Conservation (phyloP, 2,113 vertebrate genomes). For the Silurus meridionalis region DNA sequence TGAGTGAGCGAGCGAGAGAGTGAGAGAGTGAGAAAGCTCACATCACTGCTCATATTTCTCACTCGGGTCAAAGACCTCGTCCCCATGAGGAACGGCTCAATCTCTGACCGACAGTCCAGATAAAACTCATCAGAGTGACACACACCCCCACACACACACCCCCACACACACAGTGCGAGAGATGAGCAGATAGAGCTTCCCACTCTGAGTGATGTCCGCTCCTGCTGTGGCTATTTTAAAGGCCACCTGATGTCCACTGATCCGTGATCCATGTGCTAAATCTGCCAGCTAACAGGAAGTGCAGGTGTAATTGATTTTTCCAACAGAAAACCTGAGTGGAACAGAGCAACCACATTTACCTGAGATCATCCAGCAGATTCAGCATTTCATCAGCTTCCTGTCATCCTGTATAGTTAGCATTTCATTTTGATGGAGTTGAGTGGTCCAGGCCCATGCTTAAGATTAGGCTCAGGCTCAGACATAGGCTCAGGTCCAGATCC, state of each 20-base stretch:
- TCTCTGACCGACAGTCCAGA: constrained; percentile 49
- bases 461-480: too few relatives aligned
- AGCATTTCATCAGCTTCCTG: neutral
- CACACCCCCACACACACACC: constrained; percentile 63
- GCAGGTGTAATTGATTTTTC: constrained; percentile 21
- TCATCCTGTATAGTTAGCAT: neutral
- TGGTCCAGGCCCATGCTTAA: neutral
- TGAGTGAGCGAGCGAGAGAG: constrained; percentile 55
- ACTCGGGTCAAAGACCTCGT: constrained; percentile 61
- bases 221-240: constrained; percentile 17
- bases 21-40: constrained; percentile 51
- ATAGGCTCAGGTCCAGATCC: too few relatives aligned
- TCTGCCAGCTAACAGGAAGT: constrained; percentile 14
- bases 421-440: neutral
- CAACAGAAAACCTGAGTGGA: neutral
- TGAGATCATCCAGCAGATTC: neutral
- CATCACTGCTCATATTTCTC: constrained; percentile 43
- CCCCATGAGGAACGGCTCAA: constrained; percentile 48
- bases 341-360: neutral
- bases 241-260: constrained; percentile 20
- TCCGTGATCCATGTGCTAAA: neutral
- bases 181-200: neutral
- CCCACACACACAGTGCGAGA: neutral
- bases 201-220: neutral
- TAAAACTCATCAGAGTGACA: constrained; percentile 50